Percentiles rank a stretch among this genome's conserved stretches.
These are phyloP conservation scores for Florisuga fusca DNA, from an alignment of 2,797 vertebrate species.

Conservation along the genomic window DNA sequence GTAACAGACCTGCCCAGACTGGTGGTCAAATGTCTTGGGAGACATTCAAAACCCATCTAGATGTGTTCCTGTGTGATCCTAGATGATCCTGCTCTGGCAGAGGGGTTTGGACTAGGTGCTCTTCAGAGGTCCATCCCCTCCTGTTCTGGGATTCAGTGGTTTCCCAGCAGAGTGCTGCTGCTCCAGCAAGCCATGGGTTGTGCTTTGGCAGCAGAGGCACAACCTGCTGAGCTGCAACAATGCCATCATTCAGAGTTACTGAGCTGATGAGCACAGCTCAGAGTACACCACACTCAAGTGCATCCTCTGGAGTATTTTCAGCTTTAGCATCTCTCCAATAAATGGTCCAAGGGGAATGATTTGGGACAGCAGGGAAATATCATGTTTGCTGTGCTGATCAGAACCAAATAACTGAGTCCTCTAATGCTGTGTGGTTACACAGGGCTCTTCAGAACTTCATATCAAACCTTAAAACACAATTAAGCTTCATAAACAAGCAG, in stretches of 20 bases:
- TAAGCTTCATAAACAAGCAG: background rate
- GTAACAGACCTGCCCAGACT: too few species aligned
- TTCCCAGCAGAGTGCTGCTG: accelerated
- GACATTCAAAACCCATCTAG: too few species aligned
- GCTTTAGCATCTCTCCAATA: background rate
- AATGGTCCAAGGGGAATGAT: background rate
- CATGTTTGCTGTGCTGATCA: background rate
- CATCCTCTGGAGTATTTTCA: background rate
- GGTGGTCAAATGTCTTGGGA: too few species aligned
- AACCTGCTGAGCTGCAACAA: background rate
- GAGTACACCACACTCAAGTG: background rate
- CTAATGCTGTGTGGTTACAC: accelerated
- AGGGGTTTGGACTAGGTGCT: too few species aligned
- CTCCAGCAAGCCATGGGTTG: accelerated
- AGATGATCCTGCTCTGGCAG: too few species aligned
- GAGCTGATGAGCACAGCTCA: background rate
- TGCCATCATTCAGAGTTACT: background rate
- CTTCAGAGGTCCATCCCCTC: too few species aligned
- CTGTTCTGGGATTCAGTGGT: too few species aligned
- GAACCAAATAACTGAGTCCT: background rate
- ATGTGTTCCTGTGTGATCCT: too few species aligned
- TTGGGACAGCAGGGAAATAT: background rate
- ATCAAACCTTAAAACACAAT: background rate
- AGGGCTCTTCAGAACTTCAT: background rate
- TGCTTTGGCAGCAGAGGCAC: background rate